Base-by-base conservation (phyloP, 2,888 invertebrate species). In the Chrysopilus asiliformis region DNA sequence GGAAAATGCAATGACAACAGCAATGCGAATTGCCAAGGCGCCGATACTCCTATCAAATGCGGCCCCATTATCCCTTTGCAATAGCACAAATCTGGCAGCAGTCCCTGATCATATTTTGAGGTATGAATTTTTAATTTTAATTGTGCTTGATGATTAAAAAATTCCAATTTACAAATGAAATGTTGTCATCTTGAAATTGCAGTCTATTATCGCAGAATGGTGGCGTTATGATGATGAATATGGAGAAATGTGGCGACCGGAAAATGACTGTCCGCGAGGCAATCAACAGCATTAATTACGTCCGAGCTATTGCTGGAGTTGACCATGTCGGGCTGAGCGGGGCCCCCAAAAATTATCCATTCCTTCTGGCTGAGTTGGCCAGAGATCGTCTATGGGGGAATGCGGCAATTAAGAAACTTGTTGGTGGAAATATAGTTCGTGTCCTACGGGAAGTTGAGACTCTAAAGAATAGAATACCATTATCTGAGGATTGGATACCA, bases 51-150 rank as follows among this genome's bases (percentile, higher is more conserved):
- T 74, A 47, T 72, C 74, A 31, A 77, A 78, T 52, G 72, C 76
- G 7, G 72, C 73, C 2, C 76, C 76, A 10, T 67, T 69, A 39
- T 64, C 71, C 1, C 55, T 76, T 17, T 78, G 78, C 53, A 72
- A 74, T 40, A 54, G 83, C 45, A 76, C 78, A 46, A 72, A 87
- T 51, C 87, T 90, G 60, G 59, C 61, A 14, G 52, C 58, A 9
- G 87, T 91, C 49, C 87, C 86, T 32, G 90, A 91, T 61, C 84
- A 87, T 53, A 72, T 84, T 40, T 69, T 85, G 46, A 58, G 62
- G 62, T 61, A 41, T 32, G n/a, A n/a, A n/a, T 43, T 6, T 25
- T 36, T 12, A 28, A 29, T 27, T 30, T n/a, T 12, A 38, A 14
- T 12, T 15, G 19, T 8, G 16, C 4, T 13, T n/a, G 28, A 18